Evolutionary conservation across 2,797 vertebrate genomes (phyloP), one percentile per base, ranked within the genome.

Genomic region (Diplodus puntazzo): DNA sequence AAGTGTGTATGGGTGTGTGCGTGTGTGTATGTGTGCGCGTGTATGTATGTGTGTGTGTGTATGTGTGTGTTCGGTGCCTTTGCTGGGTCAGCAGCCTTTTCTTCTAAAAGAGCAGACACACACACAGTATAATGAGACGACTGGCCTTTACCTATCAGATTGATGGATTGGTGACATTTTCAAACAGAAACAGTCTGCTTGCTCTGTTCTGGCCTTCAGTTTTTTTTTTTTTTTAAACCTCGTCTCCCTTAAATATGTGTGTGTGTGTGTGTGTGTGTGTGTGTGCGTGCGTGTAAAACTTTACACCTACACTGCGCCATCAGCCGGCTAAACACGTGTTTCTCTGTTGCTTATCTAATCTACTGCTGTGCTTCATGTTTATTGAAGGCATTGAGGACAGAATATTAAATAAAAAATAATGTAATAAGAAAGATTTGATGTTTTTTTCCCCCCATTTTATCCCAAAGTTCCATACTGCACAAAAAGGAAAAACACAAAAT

Each of bases 131-230:
- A 90, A 90, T 87, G 89, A 89, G 78, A 42, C 18, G 70, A 53
- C 70, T 91, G 90, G 88, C 91, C 91, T 91, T 91, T 90, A 88
- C 83, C 86, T 39, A 70, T 90, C 87, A 86, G 68, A 77, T 69
- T 90, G 90, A 92, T 91, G 83, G 86, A 91, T 88, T 82, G 85
- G 76, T 90, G 88, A 91, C 89, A 91, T 92, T 91, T 91, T 83
- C 75, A 53, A 78, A 72, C 77, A 89, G 87, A 81, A 88, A 79
- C 79, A 69, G 68, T 64, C 59, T 13, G 70, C 71, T 67, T 43
- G 39, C 27, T 72, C 73, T 27, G 54, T 23, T 63, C 79, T 72
- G 68, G 72, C 84, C 79, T 80, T 77, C 75, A 75, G 1, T 34
- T 34, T 34, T 34, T 8, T 34, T 9, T 34, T 34, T 34, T 34